phyloP scores from a whole-genome alignment of 2,797 vertebrate genomes.

The Halcyon smyrnensis region DNA sequence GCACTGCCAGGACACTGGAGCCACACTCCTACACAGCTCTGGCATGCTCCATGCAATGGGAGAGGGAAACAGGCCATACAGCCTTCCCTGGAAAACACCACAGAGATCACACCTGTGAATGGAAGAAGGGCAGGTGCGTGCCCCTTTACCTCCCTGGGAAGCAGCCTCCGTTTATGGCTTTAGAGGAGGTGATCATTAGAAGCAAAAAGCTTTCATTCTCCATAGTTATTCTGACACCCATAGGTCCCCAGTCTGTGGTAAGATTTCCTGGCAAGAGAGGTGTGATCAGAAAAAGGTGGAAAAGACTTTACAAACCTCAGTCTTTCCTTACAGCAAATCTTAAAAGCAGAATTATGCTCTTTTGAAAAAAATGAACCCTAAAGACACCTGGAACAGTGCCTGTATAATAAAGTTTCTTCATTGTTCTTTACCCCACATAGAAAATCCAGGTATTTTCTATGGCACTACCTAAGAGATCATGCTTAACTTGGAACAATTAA shows the following conservation, averaged over 20 bases:
- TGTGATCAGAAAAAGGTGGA: neutral
- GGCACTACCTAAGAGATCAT: neutral
- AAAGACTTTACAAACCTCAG: neutral
- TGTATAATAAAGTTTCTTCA: neutral
- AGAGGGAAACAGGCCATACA: accelerated
- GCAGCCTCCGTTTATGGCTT: accelerated
- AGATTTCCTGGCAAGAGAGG: neutral
- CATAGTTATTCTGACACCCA: neutral
- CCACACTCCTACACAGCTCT: neutral
- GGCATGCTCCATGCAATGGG: accelerated
- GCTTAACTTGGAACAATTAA: neutral
- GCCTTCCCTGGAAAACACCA: neutral
- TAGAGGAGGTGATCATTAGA: neutral
- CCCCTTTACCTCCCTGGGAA: neutral
- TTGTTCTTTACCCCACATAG: neutral
- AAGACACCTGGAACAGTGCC: neutral
- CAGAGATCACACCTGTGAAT: accelerated
- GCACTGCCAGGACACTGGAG: neutral
- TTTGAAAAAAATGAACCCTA: neutral
- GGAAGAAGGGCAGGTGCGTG: neutral
- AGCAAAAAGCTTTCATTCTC: neutral
- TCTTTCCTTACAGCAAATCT: neutral
- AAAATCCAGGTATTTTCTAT: neutral
- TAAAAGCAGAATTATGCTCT: neutral
- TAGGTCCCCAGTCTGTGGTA: neutral